Conservation (phyloP, 2,113 vertebrate genomes). For the Caloenas nicobarica region DNA sequence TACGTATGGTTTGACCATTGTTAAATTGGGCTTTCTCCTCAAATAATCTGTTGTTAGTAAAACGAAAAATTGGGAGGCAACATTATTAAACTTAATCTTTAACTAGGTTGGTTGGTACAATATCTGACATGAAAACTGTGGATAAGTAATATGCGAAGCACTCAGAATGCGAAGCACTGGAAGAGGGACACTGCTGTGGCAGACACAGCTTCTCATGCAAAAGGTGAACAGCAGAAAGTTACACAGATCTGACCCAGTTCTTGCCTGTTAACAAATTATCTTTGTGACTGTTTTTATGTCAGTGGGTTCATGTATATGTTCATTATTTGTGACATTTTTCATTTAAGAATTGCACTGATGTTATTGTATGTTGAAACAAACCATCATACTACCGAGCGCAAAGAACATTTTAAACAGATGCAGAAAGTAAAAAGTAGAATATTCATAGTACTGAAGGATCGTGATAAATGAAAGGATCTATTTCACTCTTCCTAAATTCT, state of each 20-base stretch:
- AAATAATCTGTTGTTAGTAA: not conserved
- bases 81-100: not conserved
- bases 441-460: not conserved
- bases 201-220: not conserved
- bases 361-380: not conserved
- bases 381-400: not conserved
- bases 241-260: conserved; percentile 4
- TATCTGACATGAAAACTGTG: not conserved
- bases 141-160: not conserved
- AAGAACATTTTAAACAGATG: not conserved
- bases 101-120: not conserved
- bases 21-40: not conserved
- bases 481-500: not conserved
- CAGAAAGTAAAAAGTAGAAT: not conserved
- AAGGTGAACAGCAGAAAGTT: conserved; percentile 14
- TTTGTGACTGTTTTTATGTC: not conserved
- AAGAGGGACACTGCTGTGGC: not conserved
- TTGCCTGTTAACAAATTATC: conserved; percentile 11
- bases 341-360: not conserved
- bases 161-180: not conserved
- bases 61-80: not conserved
- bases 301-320: not conserved
- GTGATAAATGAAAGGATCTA: not conserved
- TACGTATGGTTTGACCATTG: not conserved
- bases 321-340: not conserved